These are phyloP conservation scores for Huso huso DNA, from an alignment of 2,797 vertebrate genomes.

Conservation along the genomic window DNA sequence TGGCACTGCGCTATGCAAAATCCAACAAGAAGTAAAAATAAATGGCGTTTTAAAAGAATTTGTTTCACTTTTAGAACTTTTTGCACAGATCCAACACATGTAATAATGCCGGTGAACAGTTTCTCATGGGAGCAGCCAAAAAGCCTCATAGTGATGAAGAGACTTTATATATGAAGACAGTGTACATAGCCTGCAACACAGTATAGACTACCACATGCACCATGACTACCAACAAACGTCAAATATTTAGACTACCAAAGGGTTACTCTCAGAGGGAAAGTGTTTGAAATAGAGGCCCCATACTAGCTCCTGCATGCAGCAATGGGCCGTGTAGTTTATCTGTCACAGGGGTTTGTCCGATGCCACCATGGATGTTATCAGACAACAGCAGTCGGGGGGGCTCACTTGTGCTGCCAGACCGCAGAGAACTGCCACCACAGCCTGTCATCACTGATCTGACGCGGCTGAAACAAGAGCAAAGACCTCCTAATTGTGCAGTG, in stretches of 20 bases:
- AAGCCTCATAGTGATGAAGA: neutral
- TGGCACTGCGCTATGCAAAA: too few relatives aligned
- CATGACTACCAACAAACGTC: neutral
- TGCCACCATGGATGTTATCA: constrained; percentile 26
- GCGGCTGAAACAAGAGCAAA: constrained; percentile 36
- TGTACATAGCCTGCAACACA: neutral
- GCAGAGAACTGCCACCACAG: constrained; percentile 13
- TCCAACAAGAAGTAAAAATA: too few relatives aligned
- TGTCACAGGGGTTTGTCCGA: constrained; percentile 6
- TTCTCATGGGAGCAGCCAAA: neutral
- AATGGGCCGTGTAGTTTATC: neutral
- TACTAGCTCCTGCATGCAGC: neutral
- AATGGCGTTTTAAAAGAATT: too few relatives aligned
- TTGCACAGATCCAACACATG: too few relatives aligned
- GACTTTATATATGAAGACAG: neutral
- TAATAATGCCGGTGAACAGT: neutral
- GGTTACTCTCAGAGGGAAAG: neutral
- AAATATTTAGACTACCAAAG: neutral
- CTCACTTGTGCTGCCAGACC: constrained; percentile 1
- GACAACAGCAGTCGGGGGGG: constrained; percentile 37
- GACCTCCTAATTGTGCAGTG: constrained; percentile 7
- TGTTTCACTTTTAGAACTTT: too few relatives aligned
- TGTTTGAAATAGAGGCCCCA: too few relatives aligned
- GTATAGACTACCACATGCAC: neutral
- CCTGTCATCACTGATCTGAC: constrained; percentile 46